Percentiles rank a stretch among this genome's conserved stretches.
These are phyloP conservation scores for Piezodorus guildinii DNA, from an alignment of 1,140 invertebrate species.

Conservation along the genomic window DNA sequence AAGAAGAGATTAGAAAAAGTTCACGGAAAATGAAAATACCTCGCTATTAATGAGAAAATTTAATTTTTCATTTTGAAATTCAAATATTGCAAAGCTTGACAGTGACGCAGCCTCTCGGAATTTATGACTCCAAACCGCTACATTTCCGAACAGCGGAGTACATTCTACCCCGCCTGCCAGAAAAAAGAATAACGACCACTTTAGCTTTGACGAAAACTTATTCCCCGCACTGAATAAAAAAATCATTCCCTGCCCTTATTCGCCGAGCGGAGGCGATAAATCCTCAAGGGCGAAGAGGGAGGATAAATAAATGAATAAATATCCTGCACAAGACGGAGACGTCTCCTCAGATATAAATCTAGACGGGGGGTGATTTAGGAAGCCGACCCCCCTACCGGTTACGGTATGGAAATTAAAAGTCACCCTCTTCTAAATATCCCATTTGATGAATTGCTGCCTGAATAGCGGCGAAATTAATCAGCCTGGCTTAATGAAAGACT, in stretches of 20 bases:
- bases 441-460: too few species aligned
- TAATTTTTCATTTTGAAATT: too few species aligned
- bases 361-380: not conserved
- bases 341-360: conserved; percentile 6
- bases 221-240: conserved; percentile 1
- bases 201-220: conserved; percentile 8
- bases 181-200: conserved; percentile 1
- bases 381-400: not conserved
- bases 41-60: too few species aligned
- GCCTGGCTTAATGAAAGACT: too few species aligned
- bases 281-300: not conserved
- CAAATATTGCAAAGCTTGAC: too few species aligned
- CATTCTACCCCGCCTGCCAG: too few species aligned
- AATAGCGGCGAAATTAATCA: too few species aligned
- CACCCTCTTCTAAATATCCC: not conserved
- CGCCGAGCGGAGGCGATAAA: not conserved
- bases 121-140: too few species aligned
- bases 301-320: conserved; percentile 7
- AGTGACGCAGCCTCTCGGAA: too few species aligned
- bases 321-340: not conserved
- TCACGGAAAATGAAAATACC: too few species aligned
- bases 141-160: too few species aligned
- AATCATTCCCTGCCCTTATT: not conserved
- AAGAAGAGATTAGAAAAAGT: too few species aligned
- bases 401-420: conserved; percentile 7